Evolutionary conservation across 92 coral and sea anemone species (phyloP), one percentile per base, ranked within the genome.

Genomic region (Phenganax stokvisi): DNA sequence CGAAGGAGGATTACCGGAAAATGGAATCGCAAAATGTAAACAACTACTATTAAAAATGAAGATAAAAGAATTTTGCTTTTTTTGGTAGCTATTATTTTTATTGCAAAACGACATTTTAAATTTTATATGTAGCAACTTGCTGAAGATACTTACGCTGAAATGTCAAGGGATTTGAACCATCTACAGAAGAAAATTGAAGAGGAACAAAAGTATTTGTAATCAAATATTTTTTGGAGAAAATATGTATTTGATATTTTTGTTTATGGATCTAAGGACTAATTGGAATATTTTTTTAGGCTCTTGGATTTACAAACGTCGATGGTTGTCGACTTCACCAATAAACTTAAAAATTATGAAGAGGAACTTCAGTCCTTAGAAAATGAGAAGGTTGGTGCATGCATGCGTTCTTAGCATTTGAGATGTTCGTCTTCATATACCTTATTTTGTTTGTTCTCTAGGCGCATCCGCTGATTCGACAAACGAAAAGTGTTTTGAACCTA

Each of bases 11-110:
- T 80, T 90, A 92, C 85, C 84, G 86, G 28, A 78, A 81, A 72
- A 83, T 87, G 89, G 92, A 92, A 83, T 72, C 88, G 64, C 89
- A 92, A 79, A 77, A 88, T 72, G 97, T 92, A 85, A 82, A 91
- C 57, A 67, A 25, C 47, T 37, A 37, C 5, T 37, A 37, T 37
- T 37, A 5, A 37, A 37, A 37, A 37, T 37, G 47, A 37, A 37
- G 47, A 37, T 37, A 37, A 37, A 37, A 1, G 47, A 37, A 37
- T 37, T 37, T 5, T 0, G 47, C 47, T 37, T 1, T 37, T 2
- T 37, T 37, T 37, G 47, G 47, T 37, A 37, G 47, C 47, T 37
- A 1, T 37, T 37, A 1, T 37, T 37, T 37, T 37, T 37, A 1
- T 37, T 37, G 47, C 2, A 37, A 37, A 37, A 37, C 47, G 47